A percentile compares a stretch with the other conserved stretches of the same genome.
phyloP scores from a whole-genome alignment of 2,888 invertebrate genomes.

The Gnatocerus cornutus region DNA sequence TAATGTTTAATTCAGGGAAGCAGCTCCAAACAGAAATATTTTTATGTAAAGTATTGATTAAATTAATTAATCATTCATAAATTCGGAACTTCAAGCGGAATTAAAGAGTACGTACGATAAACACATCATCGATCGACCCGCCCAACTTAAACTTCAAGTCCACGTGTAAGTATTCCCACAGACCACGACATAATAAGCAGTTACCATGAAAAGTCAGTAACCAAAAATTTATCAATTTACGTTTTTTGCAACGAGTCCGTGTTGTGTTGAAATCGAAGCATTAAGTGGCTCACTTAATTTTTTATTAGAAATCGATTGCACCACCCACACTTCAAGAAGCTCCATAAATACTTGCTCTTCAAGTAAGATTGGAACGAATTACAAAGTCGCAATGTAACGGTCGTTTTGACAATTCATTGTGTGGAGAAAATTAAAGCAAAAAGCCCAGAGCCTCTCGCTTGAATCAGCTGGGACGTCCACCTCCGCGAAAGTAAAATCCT shows the following conservation, averaged over 20 bases:
- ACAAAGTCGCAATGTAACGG: too few relatives aligned
- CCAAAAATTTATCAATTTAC: neutral
- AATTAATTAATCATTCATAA: neutral
- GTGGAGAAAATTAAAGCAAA: neutral
- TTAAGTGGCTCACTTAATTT: constrained; percentile 3
- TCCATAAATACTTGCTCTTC: neutral
- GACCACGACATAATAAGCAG: neutral
- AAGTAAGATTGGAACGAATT: too few relatives aligned
- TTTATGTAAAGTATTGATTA: neutral
- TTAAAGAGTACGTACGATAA: neutral
- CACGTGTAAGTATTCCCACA: neutral
- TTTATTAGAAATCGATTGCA: constrained; percentile 7
- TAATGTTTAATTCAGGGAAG: neutral
- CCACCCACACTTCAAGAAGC: constrained; percentile 4
- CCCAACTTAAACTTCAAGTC: neutral
- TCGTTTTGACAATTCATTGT: neutral
- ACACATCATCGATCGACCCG: neutral
- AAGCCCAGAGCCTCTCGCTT: neutral
- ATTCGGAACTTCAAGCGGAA: neutral
- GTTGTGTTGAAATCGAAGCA: neutral
- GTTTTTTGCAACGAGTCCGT: neutral
- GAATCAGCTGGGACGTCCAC: constrained; percentile 11
- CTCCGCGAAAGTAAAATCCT: neutral
- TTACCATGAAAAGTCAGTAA: neutral
- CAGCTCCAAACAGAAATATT: too few relatives aligned